Conservation (phyloP, 2,888 invertebrate genomes). For the Lasioglossum lativentre region DNA sequence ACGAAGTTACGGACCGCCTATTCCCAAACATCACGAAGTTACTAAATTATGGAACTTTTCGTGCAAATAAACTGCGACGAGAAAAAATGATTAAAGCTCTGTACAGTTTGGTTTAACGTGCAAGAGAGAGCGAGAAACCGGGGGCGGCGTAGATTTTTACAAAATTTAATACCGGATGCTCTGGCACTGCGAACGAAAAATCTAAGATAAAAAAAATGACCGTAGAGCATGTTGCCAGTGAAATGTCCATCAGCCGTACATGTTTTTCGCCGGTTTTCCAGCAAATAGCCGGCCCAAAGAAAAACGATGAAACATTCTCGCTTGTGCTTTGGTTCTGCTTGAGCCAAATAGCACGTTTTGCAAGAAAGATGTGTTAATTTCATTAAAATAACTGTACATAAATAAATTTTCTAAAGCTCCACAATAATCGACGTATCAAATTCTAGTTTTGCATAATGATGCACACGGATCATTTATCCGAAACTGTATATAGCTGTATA, state of each 20-base stretch:
- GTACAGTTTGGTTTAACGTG: background rate
- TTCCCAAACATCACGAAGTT: background rate
- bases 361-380: background rate
- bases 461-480: background rate
- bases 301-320: background rate
- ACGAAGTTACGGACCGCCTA: background rate
- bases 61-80: background rate
- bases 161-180: conserved; percentile 18
- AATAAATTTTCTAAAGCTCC: background rate
- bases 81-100: background rate
- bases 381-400: no score
- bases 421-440: background rate
- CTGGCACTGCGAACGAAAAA: background rate
- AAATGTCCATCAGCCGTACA: conserved; percentile 4
- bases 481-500: no score
- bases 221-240: background rate
- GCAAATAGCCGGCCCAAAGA: background rate
- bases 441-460: background rate
- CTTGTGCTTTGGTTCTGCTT: background rate
- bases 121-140: background rate
- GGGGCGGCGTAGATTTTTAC: background rate
- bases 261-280: background rate
- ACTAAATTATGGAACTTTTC: background rate
- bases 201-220: background rate
- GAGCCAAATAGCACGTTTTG: background rate